These are phyloP conservation scores for Actenoides lindsayi DNA, from an alignment of 2,113 vertebrate species.

Conservation along the genomic window DNA sequence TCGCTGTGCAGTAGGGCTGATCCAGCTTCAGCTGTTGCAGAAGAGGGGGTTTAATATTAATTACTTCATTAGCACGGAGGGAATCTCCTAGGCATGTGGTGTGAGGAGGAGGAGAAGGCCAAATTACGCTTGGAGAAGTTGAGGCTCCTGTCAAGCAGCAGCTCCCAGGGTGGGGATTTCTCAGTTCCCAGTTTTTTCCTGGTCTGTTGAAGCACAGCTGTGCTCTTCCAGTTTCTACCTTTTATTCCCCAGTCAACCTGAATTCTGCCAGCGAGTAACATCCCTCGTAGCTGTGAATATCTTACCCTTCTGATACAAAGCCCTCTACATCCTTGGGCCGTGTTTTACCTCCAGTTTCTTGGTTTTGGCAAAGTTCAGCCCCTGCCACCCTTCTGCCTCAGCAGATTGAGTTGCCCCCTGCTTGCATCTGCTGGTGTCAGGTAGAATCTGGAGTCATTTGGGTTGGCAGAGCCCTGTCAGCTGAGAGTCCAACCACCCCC, in stretches of 20 bases:
- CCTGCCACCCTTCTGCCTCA: background rate
- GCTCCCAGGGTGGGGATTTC: background rate
- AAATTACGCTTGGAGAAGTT: background rate
- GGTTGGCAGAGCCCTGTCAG: no score
- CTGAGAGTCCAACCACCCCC: no score
- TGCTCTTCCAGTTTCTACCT: rapidly evolving
- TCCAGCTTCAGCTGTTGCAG: background rate
- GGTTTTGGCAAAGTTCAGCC: no score
- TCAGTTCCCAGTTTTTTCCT: background rate
- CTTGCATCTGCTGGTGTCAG: background rate
- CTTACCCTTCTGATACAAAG: background rate
- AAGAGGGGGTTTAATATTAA: background rate
- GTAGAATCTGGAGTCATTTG: no score
- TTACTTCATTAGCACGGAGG: background rate
- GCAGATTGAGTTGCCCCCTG: no score
- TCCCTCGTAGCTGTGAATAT: rapidly evolving
- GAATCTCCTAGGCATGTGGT: background rate
- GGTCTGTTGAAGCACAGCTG: background rate
- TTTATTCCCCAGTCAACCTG: background rate
- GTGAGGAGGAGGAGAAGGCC: background rate
- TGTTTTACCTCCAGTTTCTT: background rate
- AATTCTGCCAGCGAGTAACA: background rate
- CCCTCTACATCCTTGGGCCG: rapidly evolving
- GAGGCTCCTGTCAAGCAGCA: background rate
- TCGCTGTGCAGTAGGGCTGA: background rate